Base-by-base conservation (phyloP, 1,140 invertebrate species). In the Apis laboriosa region DNA sequence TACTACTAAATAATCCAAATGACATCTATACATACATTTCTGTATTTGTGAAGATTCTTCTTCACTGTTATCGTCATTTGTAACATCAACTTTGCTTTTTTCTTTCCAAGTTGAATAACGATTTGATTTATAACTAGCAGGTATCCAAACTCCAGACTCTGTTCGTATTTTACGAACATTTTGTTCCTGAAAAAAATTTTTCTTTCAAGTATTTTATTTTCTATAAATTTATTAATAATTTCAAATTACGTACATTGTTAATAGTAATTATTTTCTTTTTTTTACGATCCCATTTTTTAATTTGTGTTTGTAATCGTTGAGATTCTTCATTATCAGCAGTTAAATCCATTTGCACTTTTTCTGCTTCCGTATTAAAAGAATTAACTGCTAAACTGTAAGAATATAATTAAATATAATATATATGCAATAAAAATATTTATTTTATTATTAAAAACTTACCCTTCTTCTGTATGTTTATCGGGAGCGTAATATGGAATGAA, bases 71-170 rank as follows among this genome's bases (percentile, higher is more conserved):
- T 95, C 94, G 53, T 96, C 95, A 67, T 94, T 92, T 15, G 94
- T 93, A 68, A 95, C 95, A 84, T 96, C 95, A 53, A 96, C 92
- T 94, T 98, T 98, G 61, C 96, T 97, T 86, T 97, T 97, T 82
- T 97, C 96, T 88, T 97, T 96, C 98, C 98, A 99, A 60, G 96
- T 95, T 70, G 96, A 95, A 92, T 99, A 99, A 84, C 97, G 95
- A 84, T 98, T 97, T 71, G 97, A 97, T 93, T 99, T 99, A 92
- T 98, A 99, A 0, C 97, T 97, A 1, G 98, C 98, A 5, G 98
- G 96, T 88, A 99, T 98, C 96, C 98, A 98, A 1, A 96, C 96
- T 15, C 99, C 99, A 77, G 98, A 98, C 94, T 99, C 99, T 7
- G 99, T 99, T 85, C 96, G 97, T 85, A 99, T 99, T 94, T 98